Percentiles rank a stretch among this genome's conserved stretches.
phyloP scores from a whole-genome alignment of 1,140 invertebrate species.

The Brachionus asplanchnoidis region DNA sequence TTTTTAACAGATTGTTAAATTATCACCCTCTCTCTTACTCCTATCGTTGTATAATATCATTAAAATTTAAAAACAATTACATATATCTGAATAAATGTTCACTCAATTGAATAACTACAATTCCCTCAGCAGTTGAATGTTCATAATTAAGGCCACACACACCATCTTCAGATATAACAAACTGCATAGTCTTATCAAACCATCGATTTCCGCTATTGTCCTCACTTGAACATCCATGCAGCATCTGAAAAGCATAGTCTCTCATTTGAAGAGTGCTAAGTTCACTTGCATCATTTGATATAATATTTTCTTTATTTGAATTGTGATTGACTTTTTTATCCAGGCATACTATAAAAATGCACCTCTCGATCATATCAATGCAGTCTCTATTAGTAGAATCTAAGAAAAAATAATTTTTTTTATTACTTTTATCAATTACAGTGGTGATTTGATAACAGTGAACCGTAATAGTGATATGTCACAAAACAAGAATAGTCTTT shows the following conservation, averaged over 20 bases:
- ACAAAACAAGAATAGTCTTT: too few species aligned
- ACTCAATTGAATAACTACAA: conserved; percentile 72
- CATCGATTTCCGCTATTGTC: conserved; percentile 84
- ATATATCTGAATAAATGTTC: conserved; percentile 65
- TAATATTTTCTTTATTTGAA: conserved; percentile 49
- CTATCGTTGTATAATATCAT: background rate
- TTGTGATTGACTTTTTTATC: conserved; percentile 59
- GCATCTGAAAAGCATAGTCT: conserved; percentile 74
- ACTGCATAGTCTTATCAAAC: conserved; percentile 92
- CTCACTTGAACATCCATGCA: conserved; percentile 80
- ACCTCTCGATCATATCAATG: conserved; percentile 73
- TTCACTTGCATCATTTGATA: background rate
- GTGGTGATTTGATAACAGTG: too few species aligned
- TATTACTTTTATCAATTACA: background rate
- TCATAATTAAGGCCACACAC: conserved; percentile 90
- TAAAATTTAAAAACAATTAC: conserved; percentile 46
- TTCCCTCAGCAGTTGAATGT: conserved; percentile 91
- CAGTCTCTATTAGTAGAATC: conserved; percentile 75
- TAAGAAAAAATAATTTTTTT: conserved; percentile 47
- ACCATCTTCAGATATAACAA: conserved; percentile 62
- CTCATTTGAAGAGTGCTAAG: background rate
- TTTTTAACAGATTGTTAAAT: too few species aligned
- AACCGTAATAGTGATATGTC: too few species aligned
- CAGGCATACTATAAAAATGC: conserved; percentile 79
- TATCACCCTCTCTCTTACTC: too few species aligned